Base-by-base conservation (phyloP, 2,888 invertebrate species). In the Ormia ochracea region DNA sequence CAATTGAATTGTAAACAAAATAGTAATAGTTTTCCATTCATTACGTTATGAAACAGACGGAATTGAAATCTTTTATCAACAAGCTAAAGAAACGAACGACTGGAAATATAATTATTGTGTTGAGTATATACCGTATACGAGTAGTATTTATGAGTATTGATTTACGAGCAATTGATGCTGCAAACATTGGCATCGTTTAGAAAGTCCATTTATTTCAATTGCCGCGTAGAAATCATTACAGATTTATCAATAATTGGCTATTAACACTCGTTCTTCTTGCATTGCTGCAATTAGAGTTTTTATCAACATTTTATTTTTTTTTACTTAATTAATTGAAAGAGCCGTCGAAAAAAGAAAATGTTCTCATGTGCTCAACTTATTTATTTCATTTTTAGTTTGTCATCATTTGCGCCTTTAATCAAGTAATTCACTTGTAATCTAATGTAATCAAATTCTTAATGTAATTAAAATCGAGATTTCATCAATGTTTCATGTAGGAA, bases 201-300 rank as follows among this genome's bases (percentile, higher is more conserved):
- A n/a, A 48, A 45, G 31, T 61, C 14, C 56, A 43, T 61, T 9
- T 12, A 33, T 41, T 61, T 61, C 59, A 65, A 78, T 69, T 74
- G 65, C 58, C 69, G 63, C 26, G 45, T 43, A 58, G 58, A 66
- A 79, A 65, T 79, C 74, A 70, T 66, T 69, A 65, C 43, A 69
- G 66, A 79, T 70, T 72, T 76, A 76, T 80, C 75, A 76, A 80
- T 80, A 70, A 61, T 68, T 68, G 70, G 43, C 56, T 68, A 68
- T 80, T 76, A 80, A 76, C 80, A 76, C 70, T 56, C 21, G 21
- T 38, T 69, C 23, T 31, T 31, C 4, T 38, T n/a, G n/a, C n/a
- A n/a, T n/a, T n/a, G n/a, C n/a, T n/a, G n/a, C n/a, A n/a, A n/a
- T n/a, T n/a, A n/a, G n/a, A n/a, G 5, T 4, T 38, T 26, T n/a